A percentile compares a stretch with the other conserved stretches of the same genome.
These are phyloP conservation scores for Conger conger DNA, from an alignment of 2,113 vertebrate genomes.

Conservation along the genomic window DNA sequence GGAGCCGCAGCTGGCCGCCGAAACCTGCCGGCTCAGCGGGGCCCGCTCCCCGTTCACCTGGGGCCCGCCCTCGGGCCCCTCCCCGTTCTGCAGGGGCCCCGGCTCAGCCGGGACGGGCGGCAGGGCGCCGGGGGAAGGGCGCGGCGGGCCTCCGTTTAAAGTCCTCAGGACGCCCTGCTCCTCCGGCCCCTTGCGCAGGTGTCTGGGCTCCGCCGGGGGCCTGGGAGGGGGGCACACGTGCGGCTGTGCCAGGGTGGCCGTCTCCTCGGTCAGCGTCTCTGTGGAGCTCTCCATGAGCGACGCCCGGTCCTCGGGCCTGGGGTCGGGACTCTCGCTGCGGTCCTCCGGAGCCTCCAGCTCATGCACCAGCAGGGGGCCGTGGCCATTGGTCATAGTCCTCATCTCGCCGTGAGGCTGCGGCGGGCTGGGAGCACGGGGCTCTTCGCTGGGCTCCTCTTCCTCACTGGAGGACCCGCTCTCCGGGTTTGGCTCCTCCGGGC, in stretches of 20 bases:
- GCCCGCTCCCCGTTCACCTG: conserved; percentile 74
- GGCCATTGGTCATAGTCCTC: conserved; percentile 62
- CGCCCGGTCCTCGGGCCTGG: conserved; percentile 62
- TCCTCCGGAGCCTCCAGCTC: conserved; percentile 45
- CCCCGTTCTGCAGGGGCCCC: conserved; percentile 75
- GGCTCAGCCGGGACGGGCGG: conserved; percentile 64
- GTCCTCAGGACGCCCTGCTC: conserved; percentile 70
- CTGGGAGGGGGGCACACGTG: conserved; percentile 22
- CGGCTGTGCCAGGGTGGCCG: conserved; percentile 44
- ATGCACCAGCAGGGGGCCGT: conserved; percentile 35
- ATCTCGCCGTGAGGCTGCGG: neutral
- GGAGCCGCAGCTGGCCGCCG: conserved; percentile 75
- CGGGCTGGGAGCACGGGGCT: neutral
- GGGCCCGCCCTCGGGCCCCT: conserved; percentile 57
- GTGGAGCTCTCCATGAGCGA: conserved; percentile 80
- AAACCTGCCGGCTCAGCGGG: conserved; percentile 81
- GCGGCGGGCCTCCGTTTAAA: conserved; percentile 67
- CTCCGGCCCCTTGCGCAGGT: conserved; percentile 55
- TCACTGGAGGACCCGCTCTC: neutral
- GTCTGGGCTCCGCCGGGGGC: conserved; percentile 40
- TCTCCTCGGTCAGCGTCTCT: conserved; percentile 80
- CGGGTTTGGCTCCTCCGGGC: neutral
- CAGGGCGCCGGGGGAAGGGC: conserved; percentile 83
- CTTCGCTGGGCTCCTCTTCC: neutral
- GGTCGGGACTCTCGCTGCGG: conserved; percentile 32